These are phyloP conservation scores for Anarhynchus alexandrinus DNA, from an alignment of 2,113 vertebrate genomes.

Conservation along the genomic window DNA sequence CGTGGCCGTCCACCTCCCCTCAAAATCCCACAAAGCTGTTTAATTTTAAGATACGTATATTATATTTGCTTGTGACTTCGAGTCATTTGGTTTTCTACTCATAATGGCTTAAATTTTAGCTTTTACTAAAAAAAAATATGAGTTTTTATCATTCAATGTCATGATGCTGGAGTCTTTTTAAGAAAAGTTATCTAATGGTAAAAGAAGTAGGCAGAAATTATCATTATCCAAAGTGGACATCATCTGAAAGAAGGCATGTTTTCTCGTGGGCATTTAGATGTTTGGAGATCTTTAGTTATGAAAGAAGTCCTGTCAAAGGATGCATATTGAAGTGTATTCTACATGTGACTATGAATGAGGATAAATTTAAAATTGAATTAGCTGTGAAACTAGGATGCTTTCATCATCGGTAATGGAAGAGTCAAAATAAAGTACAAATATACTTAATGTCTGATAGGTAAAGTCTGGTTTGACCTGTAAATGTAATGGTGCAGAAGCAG, in stretches of 20 bases:
- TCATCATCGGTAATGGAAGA: neutral
- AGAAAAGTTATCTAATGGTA: neutral
- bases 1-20: rapidly evolving
- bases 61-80: neutral
- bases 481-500: neutral
- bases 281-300: neutral
- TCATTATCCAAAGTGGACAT: neutral
- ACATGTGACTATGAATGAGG: neutral
- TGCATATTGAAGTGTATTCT: neutral
- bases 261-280: neutral
- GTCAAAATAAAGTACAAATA: neutral
- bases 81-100: neutral
- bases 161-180: neutral
- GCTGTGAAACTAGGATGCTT: neutral
- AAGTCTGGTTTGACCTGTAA: neutral
- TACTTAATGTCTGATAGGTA: neutral
- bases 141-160: neutral
- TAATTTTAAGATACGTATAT: neutral
- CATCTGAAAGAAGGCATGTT: neutral
- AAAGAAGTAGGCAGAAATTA: neutral
- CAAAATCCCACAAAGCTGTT: neutral
- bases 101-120: neutral
- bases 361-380: neutral
- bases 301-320: neutral
- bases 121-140: neutral